These are phyloP conservation scores for Baccha elongata DNA, from an alignment of 2,888 invertebrate genomes.

Conservation along the genomic window DNA sequence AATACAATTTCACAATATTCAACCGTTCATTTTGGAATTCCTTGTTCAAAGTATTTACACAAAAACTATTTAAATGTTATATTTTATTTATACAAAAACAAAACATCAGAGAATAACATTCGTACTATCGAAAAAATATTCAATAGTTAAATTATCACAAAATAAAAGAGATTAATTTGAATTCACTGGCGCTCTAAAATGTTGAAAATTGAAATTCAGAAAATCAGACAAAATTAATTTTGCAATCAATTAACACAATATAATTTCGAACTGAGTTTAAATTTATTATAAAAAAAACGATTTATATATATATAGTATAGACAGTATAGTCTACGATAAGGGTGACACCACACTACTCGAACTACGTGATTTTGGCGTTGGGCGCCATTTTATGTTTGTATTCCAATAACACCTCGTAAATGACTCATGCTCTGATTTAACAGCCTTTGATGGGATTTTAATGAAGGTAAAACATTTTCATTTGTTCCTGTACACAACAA, in stretches of 20 bases:
- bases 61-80: conserved; percentile 2
- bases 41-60: conserved; percentile 10
- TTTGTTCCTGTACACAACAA: background rate
- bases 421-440: conserved; percentile 21
- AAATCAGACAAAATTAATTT: conserved; percentile 17
- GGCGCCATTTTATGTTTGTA: conserved; percentile 43
- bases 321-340: no score
- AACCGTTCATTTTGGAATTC: conserved; percentile 22
- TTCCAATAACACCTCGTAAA: background rate
- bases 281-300: no score
- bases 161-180: conserved; percentile 28
- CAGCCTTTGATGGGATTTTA: conserved; percentile 30
- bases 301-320: no score
- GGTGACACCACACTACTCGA: no score
- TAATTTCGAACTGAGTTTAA: background rate
- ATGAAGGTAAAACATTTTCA: conserved; percentile 55
- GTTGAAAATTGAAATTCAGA: conserved; percentile 24
- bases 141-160: conserved; percentile 21
- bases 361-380: background rate
- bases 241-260: background rate
- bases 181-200: background rate
- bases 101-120: background rate
- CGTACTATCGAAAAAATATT: background rate
- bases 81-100: background rate
- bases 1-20: conserved; percentile 1